A percentile compares a stretch with the other conserved stretches of the same genome.
phyloP scores from a whole-genome alignment of 2,113 vertebrate species.

The Cyprinodon variegatus region DNA sequence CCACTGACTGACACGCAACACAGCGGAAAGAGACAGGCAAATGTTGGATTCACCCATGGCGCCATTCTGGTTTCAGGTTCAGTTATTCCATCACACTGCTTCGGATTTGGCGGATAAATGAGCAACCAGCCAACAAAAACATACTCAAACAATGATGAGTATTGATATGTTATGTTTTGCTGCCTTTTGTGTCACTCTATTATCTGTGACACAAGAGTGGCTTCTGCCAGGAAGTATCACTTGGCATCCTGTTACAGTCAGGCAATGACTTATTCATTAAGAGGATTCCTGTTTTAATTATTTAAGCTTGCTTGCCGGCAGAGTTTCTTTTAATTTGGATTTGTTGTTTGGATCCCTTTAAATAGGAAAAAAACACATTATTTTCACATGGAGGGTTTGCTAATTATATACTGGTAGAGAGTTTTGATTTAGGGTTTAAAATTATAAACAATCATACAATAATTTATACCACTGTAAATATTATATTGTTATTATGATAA shows the following conservation, averaged over 20 bases:
- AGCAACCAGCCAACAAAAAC: not conserved
- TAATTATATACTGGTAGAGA: not conserved
- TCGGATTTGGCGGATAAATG: not conserved
- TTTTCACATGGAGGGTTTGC: not conserved
- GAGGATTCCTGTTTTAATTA: conserved; percentile 77
- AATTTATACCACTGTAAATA: too few species aligned
- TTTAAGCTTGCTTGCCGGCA: conserved; percentile 63
- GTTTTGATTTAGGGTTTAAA: not conserved
- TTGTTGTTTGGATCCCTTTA: not conserved
- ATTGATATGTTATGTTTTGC: conserved; percentile 29
- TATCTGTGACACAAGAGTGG: conserved; percentile 46
- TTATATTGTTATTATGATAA: not conserved
- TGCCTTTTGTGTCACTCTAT: conserved; percentile 45
- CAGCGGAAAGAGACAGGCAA: conserved; percentile 48
- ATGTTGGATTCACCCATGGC: conserved; percentile 56
- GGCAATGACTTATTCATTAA: conserved; percentile 79
- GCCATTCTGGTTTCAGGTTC: conserved; percentile 1
- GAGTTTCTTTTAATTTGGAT: conserved; percentile 19
- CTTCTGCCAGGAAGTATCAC: conserved; percentile 63
- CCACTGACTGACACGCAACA: conserved; percentile 69
- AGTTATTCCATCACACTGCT: conserved; percentile 18
- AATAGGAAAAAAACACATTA: not conserved
- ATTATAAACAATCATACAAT: not conserved
- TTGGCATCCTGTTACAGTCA: conserved; percentile 69
- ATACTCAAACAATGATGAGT: not conserved